Percentiles rank a stretch among this genome's conserved stretches.
Evolutionary conservation across 2,113 vertebrate genomes (phyloP).

Genomic region (Mormoops blainvillei): DNA sequence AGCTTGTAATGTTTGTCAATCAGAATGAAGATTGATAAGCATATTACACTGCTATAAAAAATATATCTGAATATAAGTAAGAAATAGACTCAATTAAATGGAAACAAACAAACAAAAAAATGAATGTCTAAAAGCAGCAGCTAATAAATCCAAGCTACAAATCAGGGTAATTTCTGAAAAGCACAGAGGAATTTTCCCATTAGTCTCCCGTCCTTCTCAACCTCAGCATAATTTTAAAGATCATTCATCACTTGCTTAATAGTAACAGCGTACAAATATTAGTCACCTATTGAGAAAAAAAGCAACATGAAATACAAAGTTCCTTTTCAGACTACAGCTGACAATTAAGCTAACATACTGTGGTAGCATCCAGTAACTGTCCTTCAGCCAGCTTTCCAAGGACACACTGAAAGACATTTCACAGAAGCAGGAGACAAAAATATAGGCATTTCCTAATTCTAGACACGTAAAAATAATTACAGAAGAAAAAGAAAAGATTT

Average conservation of each 20-base stretch:
- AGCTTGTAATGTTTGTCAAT: background rate
- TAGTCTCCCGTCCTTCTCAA: background rate
- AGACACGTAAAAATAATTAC: background rate
- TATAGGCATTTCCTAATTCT: background rate
- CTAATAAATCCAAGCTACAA: background rate
- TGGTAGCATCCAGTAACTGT: background rate
- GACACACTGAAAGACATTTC: slow-evolving; percentile 1
- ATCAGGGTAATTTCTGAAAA: slow-evolving; percentile 9
- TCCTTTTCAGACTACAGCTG: background rate
- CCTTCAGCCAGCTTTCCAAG: slow-evolving; percentile 12
- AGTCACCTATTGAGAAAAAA: background rate
- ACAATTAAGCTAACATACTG: background rate
- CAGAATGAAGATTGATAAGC: background rate
- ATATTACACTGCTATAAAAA: background rate
- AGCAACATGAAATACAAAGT: background rate
- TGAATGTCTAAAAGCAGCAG: slow-evolving; percentile 8
- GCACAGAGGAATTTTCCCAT: background rate
- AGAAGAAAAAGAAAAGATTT: background rate
- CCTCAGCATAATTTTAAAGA: background rate
- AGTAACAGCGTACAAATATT: background rate
- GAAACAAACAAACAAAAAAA: background rate
- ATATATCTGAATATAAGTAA: background rate
- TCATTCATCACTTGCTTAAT: background rate
- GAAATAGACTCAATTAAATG: background rate
- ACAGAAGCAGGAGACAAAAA: slow-evolving; percentile 29